Percentiles rank a stretch among this genome's conserved stretches.
phyloP scores from a whole-genome alignment of 2,888 invertebrate genomes.

The Nephrotoma flavescens region DNA sequence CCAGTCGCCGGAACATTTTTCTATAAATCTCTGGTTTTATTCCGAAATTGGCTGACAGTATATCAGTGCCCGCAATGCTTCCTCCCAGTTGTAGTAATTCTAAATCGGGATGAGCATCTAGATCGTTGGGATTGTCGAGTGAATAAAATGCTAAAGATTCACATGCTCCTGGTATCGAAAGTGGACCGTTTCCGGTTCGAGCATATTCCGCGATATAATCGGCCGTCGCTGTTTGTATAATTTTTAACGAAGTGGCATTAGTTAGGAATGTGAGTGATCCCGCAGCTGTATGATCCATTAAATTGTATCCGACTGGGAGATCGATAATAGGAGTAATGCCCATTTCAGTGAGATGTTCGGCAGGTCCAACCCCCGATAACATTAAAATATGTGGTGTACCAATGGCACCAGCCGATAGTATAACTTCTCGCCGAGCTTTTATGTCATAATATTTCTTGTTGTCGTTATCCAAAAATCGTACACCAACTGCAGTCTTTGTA shows the following conservation, averaged over 20 bases:
- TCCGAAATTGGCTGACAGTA: conserved; percentile 29
- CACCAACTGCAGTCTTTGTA: conserved; percentile 37
- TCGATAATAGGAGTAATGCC: conserved; percentile 42
- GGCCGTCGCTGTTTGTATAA: neutral
- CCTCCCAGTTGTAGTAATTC: conserved; percentile 51
- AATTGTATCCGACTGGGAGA: conserved; percentile 45
- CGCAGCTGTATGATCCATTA: conserved; percentile 49
- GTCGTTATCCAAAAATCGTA: conserved; percentile 33
- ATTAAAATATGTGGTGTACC: conserved; percentile 70
- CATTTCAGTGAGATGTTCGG: conserved; percentile 36
- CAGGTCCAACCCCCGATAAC: conserved; percentile 57
- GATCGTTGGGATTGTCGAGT: conserved; percentile 37
- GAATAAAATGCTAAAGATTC: conserved; percentile 49
- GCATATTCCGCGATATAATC: neutral
- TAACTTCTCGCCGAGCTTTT: conserved; percentile 48
- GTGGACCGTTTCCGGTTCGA: conserved; percentile 19
- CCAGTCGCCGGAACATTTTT: conserved; percentile 29
- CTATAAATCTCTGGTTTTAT: conserved; percentile 33
- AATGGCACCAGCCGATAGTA: conserved; percentile 61
- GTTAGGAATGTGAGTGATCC: conserved; percentile 50
- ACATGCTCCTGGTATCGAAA: conserved; percentile 39
- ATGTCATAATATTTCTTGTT: conserved; percentile 32
- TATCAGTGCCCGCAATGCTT: conserved; percentile 26
- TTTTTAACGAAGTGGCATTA: conserved; percentile 26
- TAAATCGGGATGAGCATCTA: conserved; percentile 46